phyloP scores from a whole-genome alignment of 2,888 invertebrate species.

The Epinotia ramella region DNA sequence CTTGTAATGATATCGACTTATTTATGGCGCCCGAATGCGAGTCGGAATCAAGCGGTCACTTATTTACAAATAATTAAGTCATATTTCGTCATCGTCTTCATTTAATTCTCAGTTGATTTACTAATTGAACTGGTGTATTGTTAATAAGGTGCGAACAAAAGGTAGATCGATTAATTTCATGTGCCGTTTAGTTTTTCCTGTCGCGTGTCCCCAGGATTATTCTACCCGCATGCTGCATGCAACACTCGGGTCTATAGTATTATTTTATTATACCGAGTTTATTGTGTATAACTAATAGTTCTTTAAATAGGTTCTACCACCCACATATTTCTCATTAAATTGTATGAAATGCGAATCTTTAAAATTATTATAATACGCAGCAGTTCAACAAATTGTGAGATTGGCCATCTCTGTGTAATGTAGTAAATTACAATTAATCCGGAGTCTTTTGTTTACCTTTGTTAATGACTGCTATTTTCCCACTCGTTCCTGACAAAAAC shows the following conservation, averaged over 20 bases:
- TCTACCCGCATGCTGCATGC: constrained; percentile 3
- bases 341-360: not conserved
- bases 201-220: not conserved
- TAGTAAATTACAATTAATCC: constrained; percentile 14
- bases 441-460: constrained; percentile 16
- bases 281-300: constrained; percentile 9
- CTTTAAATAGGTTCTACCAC: constrained; percentile 22
- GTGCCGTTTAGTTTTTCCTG: not conserved
- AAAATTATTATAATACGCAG: constrained; percentile 11
- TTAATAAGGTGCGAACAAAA: not conserved
- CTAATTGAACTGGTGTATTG: not conserved
- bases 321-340: not conserved
- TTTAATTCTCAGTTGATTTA: not conserved
- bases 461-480: constrained; percentile 17
- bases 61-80: not conserved
- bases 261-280: constrained; percentile 1
- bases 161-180: not conserved
- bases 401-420: constrained; percentile 12
- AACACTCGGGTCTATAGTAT: not conserved
- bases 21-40: constrained; percentile 7
- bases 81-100: not conserved
- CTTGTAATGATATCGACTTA: constrained; percentile 26
- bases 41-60: constrained; percentile 10
- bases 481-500: constrained; percentile 31
- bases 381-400: constrained; percentile 6